phyloP scores from a whole-genome alignment of 1,140 invertebrate species.

The Choristoneura fumiferana region DNA sequence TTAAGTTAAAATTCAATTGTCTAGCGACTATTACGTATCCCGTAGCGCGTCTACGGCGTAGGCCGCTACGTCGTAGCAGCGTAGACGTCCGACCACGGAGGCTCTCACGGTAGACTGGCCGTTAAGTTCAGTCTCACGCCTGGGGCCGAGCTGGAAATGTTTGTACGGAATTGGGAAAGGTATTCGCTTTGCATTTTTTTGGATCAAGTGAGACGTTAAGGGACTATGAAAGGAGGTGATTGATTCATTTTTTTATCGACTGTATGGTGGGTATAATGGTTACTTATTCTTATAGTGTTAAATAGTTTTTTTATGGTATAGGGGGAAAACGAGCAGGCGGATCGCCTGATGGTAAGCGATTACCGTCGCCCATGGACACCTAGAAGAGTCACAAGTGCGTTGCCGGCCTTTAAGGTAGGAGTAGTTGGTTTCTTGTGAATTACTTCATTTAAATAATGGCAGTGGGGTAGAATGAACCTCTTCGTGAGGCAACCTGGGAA shows the following conservation, averaged over 20 bases:
- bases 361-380: too few species aligned
- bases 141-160: not conserved
- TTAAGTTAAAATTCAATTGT: constrained; percentile 18
- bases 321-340: too few species aligned
- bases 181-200: constrained; percentile 15
- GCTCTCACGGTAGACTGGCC: constrained; percentile 42
- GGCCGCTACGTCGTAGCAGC: constrained; percentile 32
- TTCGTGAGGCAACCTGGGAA: too few species aligned
- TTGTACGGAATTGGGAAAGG: not conserved
- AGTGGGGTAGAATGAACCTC: too few species aligned
- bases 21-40: not conserved
- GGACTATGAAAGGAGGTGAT: constrained; percentile 8
- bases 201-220: constrained; percentile 10
- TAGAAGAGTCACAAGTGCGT: too few species aligned
- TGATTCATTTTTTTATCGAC: not conserved
- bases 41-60: constrained; percentile 25
- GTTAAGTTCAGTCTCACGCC: constrained; percentile 3
- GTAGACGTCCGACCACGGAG: constrained; percentile 45
- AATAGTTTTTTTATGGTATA: too few species aligned
- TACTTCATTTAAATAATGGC: too few species aligned
- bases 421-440: too few species aligned
- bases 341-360: too few species aligned
- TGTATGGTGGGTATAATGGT: too few species aligned
- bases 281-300: too few species aligned
- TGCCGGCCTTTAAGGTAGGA: too few species aligned